phyloP scores from a whole-genome alignment of 2,888 invertebrate species.

The Poecilobothrus nobilitatus region DNA sequence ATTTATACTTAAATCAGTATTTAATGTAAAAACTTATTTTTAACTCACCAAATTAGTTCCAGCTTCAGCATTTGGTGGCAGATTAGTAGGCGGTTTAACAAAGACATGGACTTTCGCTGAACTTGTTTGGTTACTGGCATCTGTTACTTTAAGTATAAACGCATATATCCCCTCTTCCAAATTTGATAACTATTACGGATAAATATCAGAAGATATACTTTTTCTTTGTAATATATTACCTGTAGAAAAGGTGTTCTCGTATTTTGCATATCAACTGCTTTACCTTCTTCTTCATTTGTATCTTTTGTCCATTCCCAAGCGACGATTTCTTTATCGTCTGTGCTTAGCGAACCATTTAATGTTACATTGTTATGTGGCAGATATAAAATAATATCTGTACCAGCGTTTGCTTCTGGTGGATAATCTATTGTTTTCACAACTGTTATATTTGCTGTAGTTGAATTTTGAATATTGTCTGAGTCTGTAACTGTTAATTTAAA shows the following conservation, averaged over 20 bases:
- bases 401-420: slow-evolving; percentile 90
- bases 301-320: slow-evolving; percentile 96
- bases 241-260: slow-evolving; percentile 82
- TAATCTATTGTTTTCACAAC: slow-evolving; percentile 88
- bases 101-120: slow-evolving; percentile 85
- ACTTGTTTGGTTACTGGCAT: slow-evolving; percentile 80
- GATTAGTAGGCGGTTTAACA: slow-evolving; percentile 82
- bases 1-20: too few species aligned
- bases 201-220: background rate
- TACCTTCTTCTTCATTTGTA: slow-evolving; percentile 73
- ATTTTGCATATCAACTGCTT: slow-evolving; percentile 93
- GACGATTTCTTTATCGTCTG: slow-evolving; percentile 86
- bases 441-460: slow-evolving; percentile 77
- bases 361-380: slow-evolving; percentile 80
- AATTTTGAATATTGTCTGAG: slow-evolving; percentile 77
- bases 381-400: slow-evolving; percentile 78
- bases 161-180: slow-evolving; percentile 91
- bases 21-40: background rate
- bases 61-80: slow-evolving; percentile 66
- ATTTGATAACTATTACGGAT: slow-evolving; percentile 57
- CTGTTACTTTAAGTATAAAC: slow-evolving; percentile 86
- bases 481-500: slow-evolving; percentile 88
- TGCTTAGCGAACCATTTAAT: slow-evolving; percentile 81
- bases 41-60: slow-evolving; percentile 47
- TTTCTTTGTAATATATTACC: slow-evolving; percentile 23